These are phyloP conservation scores for Melanocharis versteri DNA, from an alignment of 2,113 vertebrate genomes.

Conservation along the genomic window DNA sequence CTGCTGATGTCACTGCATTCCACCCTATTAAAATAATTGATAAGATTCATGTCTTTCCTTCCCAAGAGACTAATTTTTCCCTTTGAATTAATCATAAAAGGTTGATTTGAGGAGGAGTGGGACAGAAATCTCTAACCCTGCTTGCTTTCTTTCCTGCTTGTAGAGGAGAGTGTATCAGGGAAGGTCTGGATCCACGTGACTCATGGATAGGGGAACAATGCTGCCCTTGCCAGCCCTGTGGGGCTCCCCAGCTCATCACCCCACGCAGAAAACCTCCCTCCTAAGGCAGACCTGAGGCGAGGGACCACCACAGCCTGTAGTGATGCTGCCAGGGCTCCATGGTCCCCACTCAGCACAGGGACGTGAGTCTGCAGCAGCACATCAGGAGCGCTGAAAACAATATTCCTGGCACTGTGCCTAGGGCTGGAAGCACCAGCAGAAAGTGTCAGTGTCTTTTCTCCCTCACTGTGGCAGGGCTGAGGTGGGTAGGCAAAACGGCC, in stretches of 20 bases:
- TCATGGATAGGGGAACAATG: rapidly evolving
- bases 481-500: rapidly evolving
- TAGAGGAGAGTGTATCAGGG: neutral
- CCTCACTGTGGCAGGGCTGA: neutral
- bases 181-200: neutral
- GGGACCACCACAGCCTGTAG: rapidly evolving
- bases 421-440: neutral
- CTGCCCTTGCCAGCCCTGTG: neutral
- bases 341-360: rapidly evolving
- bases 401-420: neutral
- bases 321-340: rapidly evolving
- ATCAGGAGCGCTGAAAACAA: neutral
- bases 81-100: neutral
- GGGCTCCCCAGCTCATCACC: neutral
- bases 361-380: rapidly evolving
- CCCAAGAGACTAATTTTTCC: neutral
- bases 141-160: neutral
- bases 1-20: conserved; percentile 14
- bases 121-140: neutral
- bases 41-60: neutral
- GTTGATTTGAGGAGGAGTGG: neutral
- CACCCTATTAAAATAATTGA: conserved; percentile 30
- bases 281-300: neutral
- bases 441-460: neutral
- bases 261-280: neutral